Percentiles rank a stretch among this genome's conserved stretches.
Evolutionary conservation across 1,140 invertebrate species (phyloP).

Genomic region (Micrasema minimum): DNA sequence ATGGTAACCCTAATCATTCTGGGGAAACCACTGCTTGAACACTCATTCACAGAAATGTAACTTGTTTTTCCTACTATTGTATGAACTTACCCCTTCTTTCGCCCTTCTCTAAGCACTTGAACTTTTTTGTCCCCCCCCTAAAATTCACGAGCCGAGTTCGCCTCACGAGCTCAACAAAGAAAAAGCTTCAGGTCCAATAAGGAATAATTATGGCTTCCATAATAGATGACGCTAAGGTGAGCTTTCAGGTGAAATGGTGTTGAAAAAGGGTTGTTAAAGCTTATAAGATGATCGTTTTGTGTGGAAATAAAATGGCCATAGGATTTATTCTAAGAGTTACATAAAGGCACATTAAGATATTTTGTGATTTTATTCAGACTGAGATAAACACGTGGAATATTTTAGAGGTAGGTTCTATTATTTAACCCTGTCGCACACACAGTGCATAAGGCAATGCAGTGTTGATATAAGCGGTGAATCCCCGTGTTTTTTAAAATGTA

Average conservation of each 20-base stretch:
- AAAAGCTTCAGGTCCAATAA: constrained; percentile 20
- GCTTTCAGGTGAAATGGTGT: constrained; percentile 35
- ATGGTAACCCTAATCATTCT: neutral
- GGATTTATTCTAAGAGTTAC: no score
- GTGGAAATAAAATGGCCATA: no score
- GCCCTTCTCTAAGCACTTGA: constrained; percentile 43
- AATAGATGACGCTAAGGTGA: constrained; percentile 32
- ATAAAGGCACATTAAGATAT: no score
- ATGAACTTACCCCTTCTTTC: constrained; percentile 14
- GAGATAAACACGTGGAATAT: no score
- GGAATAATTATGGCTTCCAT: constrained; percentile 41
- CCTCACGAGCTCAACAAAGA: constrained; percentile 18
- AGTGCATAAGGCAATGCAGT: no score
- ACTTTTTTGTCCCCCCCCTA: constrained; percentile 35
- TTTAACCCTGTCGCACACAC: no score
- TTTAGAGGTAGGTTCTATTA: no score
- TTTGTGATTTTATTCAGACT: no score
- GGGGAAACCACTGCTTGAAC: constrained; percentile 10
- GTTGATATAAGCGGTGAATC: no score
- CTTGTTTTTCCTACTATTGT: constrained; percentile 43
- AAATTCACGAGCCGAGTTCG: neutral
- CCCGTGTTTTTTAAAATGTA: no score
- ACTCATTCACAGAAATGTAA: constrained; percentile 46
- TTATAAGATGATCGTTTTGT: no score
- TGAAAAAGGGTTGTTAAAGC: neutral